Evolutionary conservation across 2,113 vertebrate genomes (phyloP), one percentile per base, ranked within the genome.

Genomic region (Platichthys flesus): DNA sequence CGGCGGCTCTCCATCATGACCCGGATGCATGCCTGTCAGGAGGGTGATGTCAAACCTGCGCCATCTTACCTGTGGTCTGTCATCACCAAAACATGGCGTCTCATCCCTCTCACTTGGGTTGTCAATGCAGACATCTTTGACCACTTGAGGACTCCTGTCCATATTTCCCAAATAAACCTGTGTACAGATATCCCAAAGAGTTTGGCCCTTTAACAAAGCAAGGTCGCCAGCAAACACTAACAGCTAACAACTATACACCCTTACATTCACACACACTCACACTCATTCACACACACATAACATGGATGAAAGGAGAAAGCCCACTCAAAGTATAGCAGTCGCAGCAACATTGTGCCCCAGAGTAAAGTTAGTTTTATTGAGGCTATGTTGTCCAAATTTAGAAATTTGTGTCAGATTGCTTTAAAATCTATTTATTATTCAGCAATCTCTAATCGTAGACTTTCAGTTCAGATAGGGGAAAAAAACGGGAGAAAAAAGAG

Each of bases 311-410:
- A 40, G 35, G 35, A 37, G 8, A 37, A 37, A 9, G 10, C 40
- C 40, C 0, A 40, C 3, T 0, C 10, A 40, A 40, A 40, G 40
- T 40, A 40, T 10, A 10, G 9, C 37, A 40, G 1, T 40, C 40
- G 0, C 9, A 3, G 40, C 10, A 40, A 10, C 40, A 40, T 12
- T 13, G 40, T 40, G 40, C 40, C 40, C 9, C 10, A 40, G 40
- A 67, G 21, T 67, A 12, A 40, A 31, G 59, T 51, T 9, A 9
- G 3, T 52, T 79, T 58, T 58, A 71, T 62, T 52, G 12, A 26
- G 26, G 20, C 1, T 2, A 20, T 9, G 40, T 40, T 10, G 9
- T 40, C 0, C 13, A 5, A 57, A 54, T 59, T 28, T 2, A 28
- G 24, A 28, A 9, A 31, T 60, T 31, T 9, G 13, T 31, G 23